Base-by-base conservation (phyloP, 2,797 vertebrate genomes). In the Spondyliosoma cantharus region DNA sequence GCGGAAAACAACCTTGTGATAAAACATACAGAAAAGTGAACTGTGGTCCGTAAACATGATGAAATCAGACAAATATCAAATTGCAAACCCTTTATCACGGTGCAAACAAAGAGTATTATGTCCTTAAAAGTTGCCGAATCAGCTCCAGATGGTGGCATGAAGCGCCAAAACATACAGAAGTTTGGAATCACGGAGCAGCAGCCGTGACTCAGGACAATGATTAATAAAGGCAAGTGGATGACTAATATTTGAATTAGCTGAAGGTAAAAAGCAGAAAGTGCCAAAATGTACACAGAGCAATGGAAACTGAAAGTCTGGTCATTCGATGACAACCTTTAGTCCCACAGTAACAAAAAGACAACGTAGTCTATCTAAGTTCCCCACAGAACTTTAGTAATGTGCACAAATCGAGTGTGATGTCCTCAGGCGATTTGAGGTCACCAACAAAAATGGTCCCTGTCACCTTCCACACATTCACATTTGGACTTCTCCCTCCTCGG, bases 391-490 rank as follows among this genome's bases (percentile, higher is more conserved):
- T 62, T 53, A 58, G 64, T 53, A 61, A 88, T 90, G 90, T 92
- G 87, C 88, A 87, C 84, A 85, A 58, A 73, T 81, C 71, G 87
- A 86, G 84, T 80, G 81, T 85, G 15, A 69, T 82, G 83, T 63
- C 86, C 86, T 87, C 75, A 78, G 86, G 89, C 74, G 37, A 66
- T 73, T 78, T 53, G 73, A 82, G 85, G 83, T 86, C 85, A 78
- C 71, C 73, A 56, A 57, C 62, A 54, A 65, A 15, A 70, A 76
- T 52, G 84, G 82, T 84, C 87, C 59, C 82, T 73, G 84, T 90
- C 85, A 76, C 82, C 85, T 86, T 87, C 82, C 85, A 87, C 87
- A 86, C 67, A 77, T 92, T 91, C 90, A 92, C 89, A 90, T 92
- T 91, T 88, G 87, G 86, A 89, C 82, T 75, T 77, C 50, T 52